Evolutionary conservation across 2,113 vertebrate species (phyloP), one percentile per base, ranked within the genome.

Genomic region (Psephotus haematonotus): DNA sequence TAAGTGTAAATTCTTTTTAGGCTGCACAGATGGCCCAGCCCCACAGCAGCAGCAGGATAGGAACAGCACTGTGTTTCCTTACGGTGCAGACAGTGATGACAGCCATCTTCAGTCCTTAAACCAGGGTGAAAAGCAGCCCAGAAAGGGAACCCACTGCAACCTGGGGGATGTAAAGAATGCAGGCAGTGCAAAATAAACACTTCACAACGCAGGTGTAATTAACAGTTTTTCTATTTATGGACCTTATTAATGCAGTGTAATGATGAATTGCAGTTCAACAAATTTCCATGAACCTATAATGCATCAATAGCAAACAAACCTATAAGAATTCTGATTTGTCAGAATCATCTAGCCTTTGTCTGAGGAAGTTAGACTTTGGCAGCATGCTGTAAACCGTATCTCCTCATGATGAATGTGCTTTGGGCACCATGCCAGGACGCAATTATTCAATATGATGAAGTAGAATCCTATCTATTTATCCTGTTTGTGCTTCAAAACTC

Each of bases 391-490:
- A 62, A 24, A 7, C 47, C 46, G 31, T n/a, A 29, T 49, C 41
- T 65, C 37, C 82, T 88, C 31, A 8, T 63, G 47, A 86, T 88
- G n/a, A 82, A 49, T 93, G 67, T 43, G 60, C 24, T 88, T 43
- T 93, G 82, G 90, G 93, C 85, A 67, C 20, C 25, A 10, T 82
- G 76, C 90, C 93, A 92, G 63, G 17, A 80, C 37, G 23, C 63
- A 86, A 86, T 94, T 90, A 82, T 83, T 88, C 71, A 80, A 29
- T 88, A 74, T 0, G 22, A 85, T 70, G 71, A 82, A 95, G 87
- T 50, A 72, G 62, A 83, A 74, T 93, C n/a, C 49, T 88, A 46
- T 84, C 70, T 94, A 63, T 95, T 96, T 94, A 80, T 96, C 37
- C 37, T 77, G 43, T 93, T 94, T 83, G 69, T 93, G 59, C 39